These are phyloP conservation scores for Limnephilus auricula DNA, from an alignment of 2,888 invertebrate genomes.

Conservation along the genomic window DNA sequence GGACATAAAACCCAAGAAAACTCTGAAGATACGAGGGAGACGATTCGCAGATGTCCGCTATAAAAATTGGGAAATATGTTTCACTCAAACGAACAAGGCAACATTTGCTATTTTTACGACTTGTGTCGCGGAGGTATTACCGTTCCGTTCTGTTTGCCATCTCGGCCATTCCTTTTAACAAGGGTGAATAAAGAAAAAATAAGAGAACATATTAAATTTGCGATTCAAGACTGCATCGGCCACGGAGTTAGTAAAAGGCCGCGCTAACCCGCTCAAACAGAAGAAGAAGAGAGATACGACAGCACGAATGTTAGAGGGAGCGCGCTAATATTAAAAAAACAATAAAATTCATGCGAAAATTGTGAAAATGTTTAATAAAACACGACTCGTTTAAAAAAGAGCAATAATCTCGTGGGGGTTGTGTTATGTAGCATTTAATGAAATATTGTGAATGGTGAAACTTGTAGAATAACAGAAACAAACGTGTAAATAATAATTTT, in stretches of 20 bases:
- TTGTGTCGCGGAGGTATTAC: conserved; percentile 4
- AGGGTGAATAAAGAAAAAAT: background rate
- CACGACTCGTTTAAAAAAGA: too few species aligned
- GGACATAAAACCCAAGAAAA: background rate
- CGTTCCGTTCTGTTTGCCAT: background rate
- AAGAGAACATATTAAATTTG: background rate
- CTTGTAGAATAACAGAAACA: too few species aligned
- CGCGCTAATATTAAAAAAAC: too few species aligned
- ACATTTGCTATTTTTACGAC: conserved; percentile 2
- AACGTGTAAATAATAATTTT: too few species aligned
- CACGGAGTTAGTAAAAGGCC: background rate
- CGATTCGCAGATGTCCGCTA: conserved; percentile 16
- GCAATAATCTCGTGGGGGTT: too few species aligned
- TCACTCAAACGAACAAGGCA: background rate
- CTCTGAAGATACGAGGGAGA: background rate
- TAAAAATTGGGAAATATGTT: conserved; percentile 33
- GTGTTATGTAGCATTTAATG: too few species aligned
- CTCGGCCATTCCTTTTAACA: background rate
- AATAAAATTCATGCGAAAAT: too few species aligned
- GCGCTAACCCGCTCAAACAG: too few species aligned
- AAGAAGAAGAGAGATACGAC: too few species aligned
- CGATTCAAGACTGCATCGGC: background rate
- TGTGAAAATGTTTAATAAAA: too few species aligned
- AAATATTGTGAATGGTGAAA: too few species aligned
- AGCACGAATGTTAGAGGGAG: too few species aligned